These are phyloP conservation scores for Bradypodion pumilum DNA, from an alignment of 2,797 vertebrate species.

Conservation along the genomic window DNA sequence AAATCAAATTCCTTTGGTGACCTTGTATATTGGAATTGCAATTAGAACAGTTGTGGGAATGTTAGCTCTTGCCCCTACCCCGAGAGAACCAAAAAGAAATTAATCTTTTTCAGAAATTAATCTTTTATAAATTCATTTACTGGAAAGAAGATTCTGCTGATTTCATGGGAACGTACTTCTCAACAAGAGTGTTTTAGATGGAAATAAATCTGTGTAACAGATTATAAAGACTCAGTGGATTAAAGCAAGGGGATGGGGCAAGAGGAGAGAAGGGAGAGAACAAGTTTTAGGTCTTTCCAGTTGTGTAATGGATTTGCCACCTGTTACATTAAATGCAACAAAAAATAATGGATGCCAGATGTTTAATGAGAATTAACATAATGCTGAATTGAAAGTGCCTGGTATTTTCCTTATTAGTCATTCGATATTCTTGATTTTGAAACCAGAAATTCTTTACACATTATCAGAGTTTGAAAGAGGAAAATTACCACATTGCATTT, in stretches of 20 bases:
- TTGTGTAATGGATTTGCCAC: constrained; percentile 12
- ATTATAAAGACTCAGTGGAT: background rate
- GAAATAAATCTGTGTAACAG: constrained; percentile 4
- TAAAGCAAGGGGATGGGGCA: background rate
- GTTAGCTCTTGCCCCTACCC: constrained; percentile 39
- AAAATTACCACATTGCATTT: background rate
- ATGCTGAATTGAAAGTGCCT: background rate
- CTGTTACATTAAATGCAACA: constrained; percentile 14
- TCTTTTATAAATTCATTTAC: constrained; percentile 15
- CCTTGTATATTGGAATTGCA: constrained; percentile 57
- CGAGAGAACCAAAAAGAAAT: constrained; percentile 50
- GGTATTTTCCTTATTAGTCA: constrained; percentile 7
- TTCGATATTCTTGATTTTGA: background rate
- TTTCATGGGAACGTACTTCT: constrained; percentile 6
- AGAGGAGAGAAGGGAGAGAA: background rate
- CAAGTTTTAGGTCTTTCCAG: background rate
- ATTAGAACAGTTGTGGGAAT: constrained; percentile 11
- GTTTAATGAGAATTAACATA: constrained; percentile 23
- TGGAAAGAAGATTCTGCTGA: background rate
- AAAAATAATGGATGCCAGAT: constrained; percentile 5
- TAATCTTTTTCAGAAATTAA: constrained; percentile 63
- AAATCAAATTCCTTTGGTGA: constrained; percentile 5
- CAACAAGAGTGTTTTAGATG: background rate
- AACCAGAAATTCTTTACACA: background rate
- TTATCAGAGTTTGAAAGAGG: background rate